Percentiles rank a stretch among this genome's conserved stretches.
These are phyloP conservation scores for Andrena dorsata DNA, from an alignment of 2,888 invertebrate species.

Conservation along the genomic window DNA sequence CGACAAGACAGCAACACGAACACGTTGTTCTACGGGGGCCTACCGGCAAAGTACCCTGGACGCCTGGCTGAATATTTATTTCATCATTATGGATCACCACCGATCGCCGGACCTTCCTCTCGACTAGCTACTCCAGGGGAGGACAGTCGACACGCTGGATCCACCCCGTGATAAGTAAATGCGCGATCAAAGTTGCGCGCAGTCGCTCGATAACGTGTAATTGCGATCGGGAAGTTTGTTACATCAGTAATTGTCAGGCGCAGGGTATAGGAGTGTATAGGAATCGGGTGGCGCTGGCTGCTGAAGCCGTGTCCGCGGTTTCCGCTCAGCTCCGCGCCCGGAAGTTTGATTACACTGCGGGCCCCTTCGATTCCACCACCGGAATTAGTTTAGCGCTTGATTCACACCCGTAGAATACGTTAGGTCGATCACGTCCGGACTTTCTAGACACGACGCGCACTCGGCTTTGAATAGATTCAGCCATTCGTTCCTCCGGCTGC, in stretches of 20 bases:
- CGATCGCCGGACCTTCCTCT: neutral
- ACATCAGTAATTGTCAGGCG: constrained; percentile 59
- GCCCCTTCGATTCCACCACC: constrained; percentile 47
- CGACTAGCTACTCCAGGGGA: neutral
- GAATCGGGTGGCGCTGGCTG: constrained; percentile 22
- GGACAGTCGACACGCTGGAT: neutral
- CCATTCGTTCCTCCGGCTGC: neutral
- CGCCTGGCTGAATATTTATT: constrained; percentile 31
- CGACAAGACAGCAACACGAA: constrained; percentile 62
- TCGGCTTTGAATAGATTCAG: neutral
- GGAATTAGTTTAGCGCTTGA: constrained; percentile 69
- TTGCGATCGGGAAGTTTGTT: constrained; percentile 45
- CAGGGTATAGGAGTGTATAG: constrained; percentile 33
- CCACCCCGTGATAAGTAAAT: neutral
- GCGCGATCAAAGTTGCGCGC: constrained; percentile 2
- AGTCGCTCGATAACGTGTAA: neutral
- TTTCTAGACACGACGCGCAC: neutral
- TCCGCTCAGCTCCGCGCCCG: constrained; percentile 59
- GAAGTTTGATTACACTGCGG: constrained; percentile 73
- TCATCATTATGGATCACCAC: constrained; percentile 6
- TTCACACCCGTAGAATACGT: constrained; percentile 47
- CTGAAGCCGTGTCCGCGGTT: constrained; percentile 53
- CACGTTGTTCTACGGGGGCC: constrained; percentile 36
- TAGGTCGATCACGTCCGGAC: constrained; percentile 29
- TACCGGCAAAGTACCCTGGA: constrained; percentile 30